Conservation (phyloP, 2,113 vertebrate species). For the Opisthocomus hoazin region DNA sequence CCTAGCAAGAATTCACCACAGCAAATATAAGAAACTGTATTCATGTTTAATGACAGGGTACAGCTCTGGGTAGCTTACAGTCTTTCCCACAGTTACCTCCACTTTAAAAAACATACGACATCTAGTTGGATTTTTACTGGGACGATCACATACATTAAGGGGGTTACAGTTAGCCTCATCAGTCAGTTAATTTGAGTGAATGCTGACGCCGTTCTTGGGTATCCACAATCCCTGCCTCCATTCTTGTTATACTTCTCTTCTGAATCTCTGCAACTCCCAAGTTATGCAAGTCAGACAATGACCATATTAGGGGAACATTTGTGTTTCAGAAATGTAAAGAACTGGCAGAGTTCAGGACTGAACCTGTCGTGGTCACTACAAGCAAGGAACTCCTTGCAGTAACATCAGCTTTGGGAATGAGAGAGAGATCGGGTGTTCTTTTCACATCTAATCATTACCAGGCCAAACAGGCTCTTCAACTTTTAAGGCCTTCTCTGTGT, state of each 20-base stretch:
- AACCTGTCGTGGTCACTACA: background rate
- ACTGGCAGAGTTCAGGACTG: background rate
- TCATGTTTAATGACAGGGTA: background rate
- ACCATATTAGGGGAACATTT: background rate
- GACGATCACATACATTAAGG: background rate
- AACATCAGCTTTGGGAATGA: background rate
- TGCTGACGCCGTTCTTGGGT: background rate
- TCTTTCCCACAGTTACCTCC: background rate
- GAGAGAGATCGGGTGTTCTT: background rate
- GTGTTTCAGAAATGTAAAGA: background rate
- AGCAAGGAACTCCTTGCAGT: background rate
- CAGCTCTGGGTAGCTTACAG: background rate
- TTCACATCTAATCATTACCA: background rate
- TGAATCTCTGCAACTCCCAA: background rate
- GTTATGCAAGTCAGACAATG: background rate
- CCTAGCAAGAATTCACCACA: background rate
- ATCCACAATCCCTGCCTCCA: background rate
- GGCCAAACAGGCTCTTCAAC: background rate
- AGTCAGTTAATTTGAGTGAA: background rate
- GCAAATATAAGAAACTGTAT: background rate
- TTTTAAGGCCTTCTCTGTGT: background rate
- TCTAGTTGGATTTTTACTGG: background rate
- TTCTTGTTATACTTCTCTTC: background rate
- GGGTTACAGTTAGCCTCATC: background rate
- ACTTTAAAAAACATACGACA: background rate